Evolutionary conservation across 2,888 invertebrate species (phyloP).

Genomic region (Drosophila borealis): DNA sequence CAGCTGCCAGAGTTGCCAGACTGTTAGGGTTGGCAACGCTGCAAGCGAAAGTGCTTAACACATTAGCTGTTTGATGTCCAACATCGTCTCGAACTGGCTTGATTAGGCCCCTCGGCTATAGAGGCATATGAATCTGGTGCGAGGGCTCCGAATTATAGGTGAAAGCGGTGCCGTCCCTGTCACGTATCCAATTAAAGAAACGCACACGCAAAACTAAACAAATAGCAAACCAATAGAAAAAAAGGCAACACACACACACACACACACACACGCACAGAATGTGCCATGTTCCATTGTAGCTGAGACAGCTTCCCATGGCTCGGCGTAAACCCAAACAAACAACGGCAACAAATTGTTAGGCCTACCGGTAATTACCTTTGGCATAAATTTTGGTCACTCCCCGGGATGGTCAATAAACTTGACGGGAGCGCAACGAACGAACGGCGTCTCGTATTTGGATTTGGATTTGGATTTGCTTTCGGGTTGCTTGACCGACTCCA

Average conservation of each 20-base stretch:
- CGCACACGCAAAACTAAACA: conserved; percentile 62
- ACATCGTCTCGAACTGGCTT: conserved; percentile 29
- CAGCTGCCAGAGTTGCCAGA: conserved; percentile 29
- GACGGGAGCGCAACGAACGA: conserved; percentile 24
- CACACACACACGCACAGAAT: conserved; percentile 2
- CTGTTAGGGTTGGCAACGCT: conserved; percentile 11
- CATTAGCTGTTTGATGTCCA: conserved; percentile 19
- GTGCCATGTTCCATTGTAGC: conserved; percentile 31
- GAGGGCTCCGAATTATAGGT: conserved; percentile 28
- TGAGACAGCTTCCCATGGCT: conserved; percentile 44
- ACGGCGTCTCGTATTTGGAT: conserved; percentile 54
- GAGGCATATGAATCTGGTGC: conserved; percentile 20
- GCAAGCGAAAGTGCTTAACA: conserved; percentile 44
- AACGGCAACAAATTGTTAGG: conserved; percentile 49
- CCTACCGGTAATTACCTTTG: conserved; percentile 59
- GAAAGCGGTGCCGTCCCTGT: conserved; percentile 50
- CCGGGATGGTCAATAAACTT: conserved; percentile 73
- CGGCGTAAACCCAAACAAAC: conserved; percentile 36
- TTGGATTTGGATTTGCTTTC: conserved; percentile 28
- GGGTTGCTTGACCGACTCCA: conserved; percentile 60
- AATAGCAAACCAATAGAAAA: conserved; percentile 56
- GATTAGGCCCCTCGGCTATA: conserved; percentile 50
- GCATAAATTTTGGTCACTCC: conserved; percentile 68
- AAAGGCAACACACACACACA: conserved; percentile 2
- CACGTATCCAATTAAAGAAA: conserved; percentile 68